Percentiles rank a stretch among this genome's conserved stretches.
phyloP scores from a whole-genome alignment of 2,797 vertebrate genomes.

The Kryptopterus vitreolus region DNA sequence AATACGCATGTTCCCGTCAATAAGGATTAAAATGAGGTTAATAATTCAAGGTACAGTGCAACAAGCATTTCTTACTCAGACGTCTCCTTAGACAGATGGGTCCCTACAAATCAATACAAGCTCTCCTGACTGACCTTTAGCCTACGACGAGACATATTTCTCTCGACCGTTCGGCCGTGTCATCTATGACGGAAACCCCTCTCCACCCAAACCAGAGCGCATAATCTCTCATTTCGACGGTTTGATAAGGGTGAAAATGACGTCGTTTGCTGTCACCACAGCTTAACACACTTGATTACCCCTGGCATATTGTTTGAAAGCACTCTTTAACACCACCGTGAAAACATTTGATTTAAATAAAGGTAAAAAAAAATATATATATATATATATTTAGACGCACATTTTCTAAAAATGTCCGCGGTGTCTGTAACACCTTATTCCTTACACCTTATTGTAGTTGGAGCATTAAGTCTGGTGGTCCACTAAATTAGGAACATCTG shows the following conservation, averaged over 20 bases:
- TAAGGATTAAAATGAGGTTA: not conserved
- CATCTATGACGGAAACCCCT: not conserved
- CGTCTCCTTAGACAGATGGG: not conserved
- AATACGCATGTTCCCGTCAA: not conserved
- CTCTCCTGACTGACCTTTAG: not conserved
- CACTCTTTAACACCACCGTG: not conserved
- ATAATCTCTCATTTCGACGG: not conserved
- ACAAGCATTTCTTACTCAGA: too few relatives aligned
- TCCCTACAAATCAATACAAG: not conserved
- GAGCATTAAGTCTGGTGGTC: not conserved
- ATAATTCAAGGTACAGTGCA: too few relatives aligned
- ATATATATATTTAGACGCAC: too few relatives aligned
- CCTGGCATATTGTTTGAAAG: not conserved
- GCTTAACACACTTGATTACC: not conserved
- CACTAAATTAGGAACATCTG: not conserved
- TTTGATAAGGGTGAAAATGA: not conserved
- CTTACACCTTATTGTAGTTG: not conserved
- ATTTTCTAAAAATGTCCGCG: not conserved
- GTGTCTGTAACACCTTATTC: not conserved
- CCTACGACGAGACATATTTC: slow-evolving; percentile 1
- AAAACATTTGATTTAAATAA: not conserved
- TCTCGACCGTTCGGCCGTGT: not conserved
- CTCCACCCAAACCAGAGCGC: not conserved
- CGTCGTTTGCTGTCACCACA: not conserved
- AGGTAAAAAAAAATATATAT: not conserved